Conservation (phyloP, 2,113 vertebrate genomes). For the Xyrauchen texanus region DNA sequence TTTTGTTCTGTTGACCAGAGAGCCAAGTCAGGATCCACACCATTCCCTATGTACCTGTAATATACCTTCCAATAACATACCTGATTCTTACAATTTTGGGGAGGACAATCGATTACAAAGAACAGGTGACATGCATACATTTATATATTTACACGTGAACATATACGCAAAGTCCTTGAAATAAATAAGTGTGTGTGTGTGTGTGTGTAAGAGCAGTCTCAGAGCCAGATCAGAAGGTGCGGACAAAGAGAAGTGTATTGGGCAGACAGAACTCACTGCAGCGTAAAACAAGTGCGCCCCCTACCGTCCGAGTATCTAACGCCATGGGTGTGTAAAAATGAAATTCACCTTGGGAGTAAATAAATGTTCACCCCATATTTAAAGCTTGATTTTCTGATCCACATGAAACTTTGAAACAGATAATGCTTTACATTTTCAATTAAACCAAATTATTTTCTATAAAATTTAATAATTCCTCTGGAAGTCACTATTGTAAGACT, state of each 20-base stretch:
- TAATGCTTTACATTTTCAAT: not conserved
- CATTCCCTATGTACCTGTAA: not conserved
- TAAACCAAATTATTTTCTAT: not conserved
- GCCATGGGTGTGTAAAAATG: conserved; percentile 67
- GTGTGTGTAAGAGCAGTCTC: conserved; percentile 73
- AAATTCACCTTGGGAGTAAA: not conserved
- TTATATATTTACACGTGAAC: not conserved
- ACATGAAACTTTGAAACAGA: not conserved
- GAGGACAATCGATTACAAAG: conserved; percentile 19
- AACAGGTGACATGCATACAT: conserved; percentile 29
- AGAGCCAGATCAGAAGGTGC: conserved; percentile 89
- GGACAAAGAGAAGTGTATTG: conserved; percentile 84
- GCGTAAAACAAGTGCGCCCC: conserved; percentile 87
- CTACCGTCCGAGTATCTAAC: conserved; percentile 78
- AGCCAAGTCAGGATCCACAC: not conserved
- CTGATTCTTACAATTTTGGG: not conserved
- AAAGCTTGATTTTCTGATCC: not conserved
- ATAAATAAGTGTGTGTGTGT: not conserved
- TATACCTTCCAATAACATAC: too few species aligned
- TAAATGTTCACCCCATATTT: not conserved
- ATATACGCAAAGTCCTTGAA: too few species aligned
- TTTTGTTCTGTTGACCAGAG: not conserved
- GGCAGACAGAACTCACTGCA: conserved; percentile 85
- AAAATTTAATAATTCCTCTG: too few species aligned
- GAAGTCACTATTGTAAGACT: too few species aligned